A percentile compares a stretch with the other conserved stretches of the same genome.
These are phyloP conservation scores for Heteromormyrus szaboi DNA, from an alignment of 2,797 vertebrate genomes.

Conservation along the genomic window DNA sequence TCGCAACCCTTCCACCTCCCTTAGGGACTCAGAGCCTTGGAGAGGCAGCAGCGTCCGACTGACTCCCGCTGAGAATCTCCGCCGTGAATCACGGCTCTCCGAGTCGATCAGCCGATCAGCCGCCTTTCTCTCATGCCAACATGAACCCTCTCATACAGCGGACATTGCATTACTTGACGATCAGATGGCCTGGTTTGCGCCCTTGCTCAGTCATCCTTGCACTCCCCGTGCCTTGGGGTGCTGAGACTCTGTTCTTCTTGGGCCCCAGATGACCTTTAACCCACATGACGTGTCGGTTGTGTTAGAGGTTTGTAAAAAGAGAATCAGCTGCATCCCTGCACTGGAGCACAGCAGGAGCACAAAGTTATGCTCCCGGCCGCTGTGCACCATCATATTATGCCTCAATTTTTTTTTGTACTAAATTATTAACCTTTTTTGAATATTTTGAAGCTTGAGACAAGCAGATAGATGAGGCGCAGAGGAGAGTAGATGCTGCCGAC, in stretches of 20 bases:
- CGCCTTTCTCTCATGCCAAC: not conserved
- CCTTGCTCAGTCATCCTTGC: not conserved
- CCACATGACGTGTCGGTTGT: not conserved
- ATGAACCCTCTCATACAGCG: not conserved
- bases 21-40: not conserved
- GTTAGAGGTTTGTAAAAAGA: not conserved
- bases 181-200: not conserved
- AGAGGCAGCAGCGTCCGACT: constrained; percentile 25
- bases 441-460: not conserved
- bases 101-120: not conserved
- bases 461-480: not conserved
- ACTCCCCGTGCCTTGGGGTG: not conserved
- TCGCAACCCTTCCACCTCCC: not conserved
- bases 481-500: not conserved
- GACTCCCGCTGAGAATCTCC: constrained; percentile 13
- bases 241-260: not conserved
- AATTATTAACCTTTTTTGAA: not conserved
- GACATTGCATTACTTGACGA: not conserved
- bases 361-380: not conserved
- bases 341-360: not conserved
- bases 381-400: not conserved
- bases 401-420: not conserved
- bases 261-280: not conserved
- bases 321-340: not conserved
- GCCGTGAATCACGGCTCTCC: not conserved